Conservation (phyloP, 1,140 invertebrate species). For the Pomacea maculata region DNA sequence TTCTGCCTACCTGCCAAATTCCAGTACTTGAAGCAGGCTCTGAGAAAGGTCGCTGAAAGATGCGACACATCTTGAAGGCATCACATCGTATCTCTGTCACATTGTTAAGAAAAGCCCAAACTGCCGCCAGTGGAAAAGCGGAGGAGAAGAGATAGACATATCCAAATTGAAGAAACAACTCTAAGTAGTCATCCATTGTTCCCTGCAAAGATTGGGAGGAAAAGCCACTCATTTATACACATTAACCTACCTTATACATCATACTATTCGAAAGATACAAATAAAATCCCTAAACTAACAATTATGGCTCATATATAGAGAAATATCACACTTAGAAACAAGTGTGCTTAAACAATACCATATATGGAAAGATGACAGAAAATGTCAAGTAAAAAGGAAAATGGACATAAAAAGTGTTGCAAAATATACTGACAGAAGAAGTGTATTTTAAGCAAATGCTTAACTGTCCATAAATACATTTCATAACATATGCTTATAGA, state of each 20-base stretch:
- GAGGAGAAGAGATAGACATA: slow-evolving; percentile 94
- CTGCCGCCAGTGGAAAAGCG: slow-evolving; percentile 91
- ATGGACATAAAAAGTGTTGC: too few species aligned
- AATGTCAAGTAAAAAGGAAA: not conserved
- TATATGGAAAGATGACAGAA: not conserved
- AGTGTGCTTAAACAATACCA: not conserved
- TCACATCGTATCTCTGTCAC: slow-evolving; percentile 92
- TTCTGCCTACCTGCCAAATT: slow-evolving; percentile 86
- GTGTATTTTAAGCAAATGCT: too few species aligned
- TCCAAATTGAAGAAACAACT: slow-evolving; percentile 90
- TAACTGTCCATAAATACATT: too few species aligned
- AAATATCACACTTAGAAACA: not conserved
- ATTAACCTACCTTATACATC: not conserved
- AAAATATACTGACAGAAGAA: too few species aligned
- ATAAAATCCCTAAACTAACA: not conserved
- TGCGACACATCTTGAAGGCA: slow-evolving; percentile 95
- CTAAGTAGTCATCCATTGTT: slow-evolving; percentile 95
- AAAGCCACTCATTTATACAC: not conserved
- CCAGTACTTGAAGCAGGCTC: slow-evolving; percentile 90
- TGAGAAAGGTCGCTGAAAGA: slow-evolving; percentile 91
- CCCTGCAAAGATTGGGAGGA: slow-evolving; percentile 71
- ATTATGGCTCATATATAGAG: not conserved
- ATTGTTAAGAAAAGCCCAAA: slow-evolving; percentile 95
- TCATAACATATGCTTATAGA: too few species aligned
- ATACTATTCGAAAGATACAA: not conserved